phyloP scores from a whole-genome alignment of 2,888 invertebrate species.

The Trichacis sp. region DNA sequence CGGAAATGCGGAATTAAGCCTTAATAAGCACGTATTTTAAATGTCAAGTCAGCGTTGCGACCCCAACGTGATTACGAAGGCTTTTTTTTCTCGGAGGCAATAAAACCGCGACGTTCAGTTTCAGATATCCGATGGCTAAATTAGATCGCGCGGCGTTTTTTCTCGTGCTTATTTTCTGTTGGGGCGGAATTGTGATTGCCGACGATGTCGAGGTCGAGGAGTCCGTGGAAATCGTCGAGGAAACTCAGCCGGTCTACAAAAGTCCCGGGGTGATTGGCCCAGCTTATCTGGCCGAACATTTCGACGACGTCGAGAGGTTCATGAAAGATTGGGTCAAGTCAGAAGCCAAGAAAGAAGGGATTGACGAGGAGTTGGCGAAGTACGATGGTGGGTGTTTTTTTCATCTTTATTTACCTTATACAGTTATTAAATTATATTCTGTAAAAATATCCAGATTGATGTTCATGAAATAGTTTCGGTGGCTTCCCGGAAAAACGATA shows the following conservation, averaged over 20 bases:
- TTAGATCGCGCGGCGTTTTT: conserved; percentile 42
- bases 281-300: conserved; percentile 85
- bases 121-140: conserved; percentile 57
- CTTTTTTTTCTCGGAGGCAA: not conserved
- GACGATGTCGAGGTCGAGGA: conserved; percentile 45
- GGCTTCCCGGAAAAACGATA: too few species aligned
- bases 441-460: too few species aligned
- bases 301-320: conserved; percentile 82
- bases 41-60: not conserved
- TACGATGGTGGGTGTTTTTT: conserved; percentile 81
- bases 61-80: too few species aligned
- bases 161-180: conserved; percentile 40
- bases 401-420: too few species aligned
- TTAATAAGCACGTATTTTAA: conserved; percentile 6
- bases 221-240: conserved; percentile 44
- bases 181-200: conserved; percentile 29
- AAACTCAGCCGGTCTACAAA: conserved; percentile 70
- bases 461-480: too few species aligned
- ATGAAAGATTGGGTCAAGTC: conserved; percentile 88
- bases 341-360: conserved; percentile 89
- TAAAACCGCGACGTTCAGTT: conserved; percentile 8
- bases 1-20: not conserved
- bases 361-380: conserved; percentile 90
- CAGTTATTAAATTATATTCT: too few species aligned
- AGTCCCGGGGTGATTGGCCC: conserved; percentile 78